Conservation (phyloP, 2,797 vertebrate genomes). For the Allobates femoralis region DNA sequence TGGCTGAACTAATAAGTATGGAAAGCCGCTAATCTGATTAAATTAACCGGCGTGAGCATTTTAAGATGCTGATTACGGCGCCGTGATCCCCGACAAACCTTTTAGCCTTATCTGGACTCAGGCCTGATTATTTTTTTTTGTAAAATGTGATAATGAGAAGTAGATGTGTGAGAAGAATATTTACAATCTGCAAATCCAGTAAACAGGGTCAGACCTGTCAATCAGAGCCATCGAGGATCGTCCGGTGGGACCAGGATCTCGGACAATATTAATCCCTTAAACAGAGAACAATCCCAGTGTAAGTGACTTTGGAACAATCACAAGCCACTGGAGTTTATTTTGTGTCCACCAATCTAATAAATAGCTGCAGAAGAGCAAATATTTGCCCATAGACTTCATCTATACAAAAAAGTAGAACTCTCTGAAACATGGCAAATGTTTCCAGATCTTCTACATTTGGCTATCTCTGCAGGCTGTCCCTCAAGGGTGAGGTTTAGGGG, state of each 20-base stretch:
- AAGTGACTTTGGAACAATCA: neutral
- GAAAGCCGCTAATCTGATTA: constrained; percentile 27
- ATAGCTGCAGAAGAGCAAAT: no score
- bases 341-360: no score
- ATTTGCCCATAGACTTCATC: no score
- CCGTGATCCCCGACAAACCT: neutral
- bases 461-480: no score
- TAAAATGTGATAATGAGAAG: neutral
- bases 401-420: no score
- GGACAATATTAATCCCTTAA: no score
- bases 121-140: neutral
- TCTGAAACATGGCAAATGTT: no score
- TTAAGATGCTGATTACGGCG: neutral
- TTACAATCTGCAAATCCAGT: neutral
- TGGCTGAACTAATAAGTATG: constrained; percentile 21
- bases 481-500: neutral
- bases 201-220: neutral
- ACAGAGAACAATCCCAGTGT: no score
- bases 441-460: no score
- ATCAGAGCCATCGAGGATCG: neutral
- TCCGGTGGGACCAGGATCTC: neutral
- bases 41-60: no score
- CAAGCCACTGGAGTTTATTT: no score
- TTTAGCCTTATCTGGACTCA: neutral
- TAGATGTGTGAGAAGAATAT: neutral